Conservation (phyloP, 1,140 invertebrate genomes). For the Aethina tumida region DNA sequence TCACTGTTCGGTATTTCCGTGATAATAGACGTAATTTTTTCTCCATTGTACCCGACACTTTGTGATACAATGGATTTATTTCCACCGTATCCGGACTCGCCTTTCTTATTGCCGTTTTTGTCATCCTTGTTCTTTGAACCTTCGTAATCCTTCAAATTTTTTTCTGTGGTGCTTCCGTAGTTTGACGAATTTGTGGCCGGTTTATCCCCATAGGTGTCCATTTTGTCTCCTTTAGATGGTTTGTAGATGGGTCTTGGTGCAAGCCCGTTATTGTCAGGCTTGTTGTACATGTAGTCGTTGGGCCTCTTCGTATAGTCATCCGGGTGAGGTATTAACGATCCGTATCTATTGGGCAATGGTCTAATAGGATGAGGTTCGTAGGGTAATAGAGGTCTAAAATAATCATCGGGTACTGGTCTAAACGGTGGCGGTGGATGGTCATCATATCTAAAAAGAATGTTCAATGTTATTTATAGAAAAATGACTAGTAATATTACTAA, state of each 20-base stretch:
- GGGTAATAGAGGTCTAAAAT: slow-evolving; percentile 1
- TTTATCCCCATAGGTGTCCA: not conserved
- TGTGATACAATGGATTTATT: slow-evolving; percentile 22
- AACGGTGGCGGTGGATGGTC: too few relatives aligned
- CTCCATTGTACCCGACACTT: slow-evolving; percentile 23
- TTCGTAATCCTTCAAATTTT: not conserved
- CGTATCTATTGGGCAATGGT: slow-evolving; percentile 16
- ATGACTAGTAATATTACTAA: too few relatives aligned
- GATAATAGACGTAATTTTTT: slow-evolving; percentile 32
- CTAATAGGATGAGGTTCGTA: too few relatives aligned
- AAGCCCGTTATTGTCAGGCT: too few relatives aligned
- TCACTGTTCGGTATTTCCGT: slow-evolving; percentile 29
- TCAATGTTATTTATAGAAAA: too few relatives aligned
- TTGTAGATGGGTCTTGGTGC: not conserved
- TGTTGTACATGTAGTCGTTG: slow-evolving; percentile 4
- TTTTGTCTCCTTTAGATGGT: not conserved
- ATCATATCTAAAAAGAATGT: too few relatives aligned
- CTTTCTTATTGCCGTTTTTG: slow-evolving; percentile 6
- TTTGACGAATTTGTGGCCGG: not conserved
- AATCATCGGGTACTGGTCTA: slow-evolving; percentile 5
- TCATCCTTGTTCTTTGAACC: too few relatives aligned
- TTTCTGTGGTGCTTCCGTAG: not conserved
- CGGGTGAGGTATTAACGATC: slow-evolving; percentile 21
- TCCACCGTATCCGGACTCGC: slow-evolving; percentile 2
- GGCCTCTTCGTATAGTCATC: slow-evolving; percentile 14